Evolutionary conservation across 2,797 vertebrate species (phyloP).

Genomic region (Pitangus sulphuratus): DNA sequence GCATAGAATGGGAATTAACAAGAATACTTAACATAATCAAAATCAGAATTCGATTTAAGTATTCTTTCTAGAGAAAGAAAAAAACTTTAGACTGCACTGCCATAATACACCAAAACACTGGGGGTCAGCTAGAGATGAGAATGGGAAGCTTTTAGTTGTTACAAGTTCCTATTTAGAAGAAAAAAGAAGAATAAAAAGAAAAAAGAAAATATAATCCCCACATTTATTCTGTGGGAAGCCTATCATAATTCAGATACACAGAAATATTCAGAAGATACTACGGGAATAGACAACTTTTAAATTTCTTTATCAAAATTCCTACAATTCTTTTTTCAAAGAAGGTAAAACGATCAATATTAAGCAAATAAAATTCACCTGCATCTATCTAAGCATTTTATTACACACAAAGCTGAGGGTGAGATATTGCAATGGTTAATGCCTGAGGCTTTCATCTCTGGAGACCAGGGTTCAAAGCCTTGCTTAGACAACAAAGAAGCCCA

Average conservation of each 20-base stretch:
- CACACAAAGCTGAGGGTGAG: background rate
- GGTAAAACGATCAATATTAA: conserved; percentile 8
- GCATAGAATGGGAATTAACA: background rate
- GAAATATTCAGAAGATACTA: background rate
- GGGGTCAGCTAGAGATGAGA: background rate
- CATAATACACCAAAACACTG: background rate
- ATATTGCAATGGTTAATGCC: background rate
- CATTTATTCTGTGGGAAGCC: background rate
- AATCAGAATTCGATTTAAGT: background rate
- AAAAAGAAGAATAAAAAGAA: too few species aligned
- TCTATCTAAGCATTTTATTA: conserved; percentile 7
- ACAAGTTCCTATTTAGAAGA: background rate
- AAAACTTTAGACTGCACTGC: background rate
- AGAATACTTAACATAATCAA: background rate
- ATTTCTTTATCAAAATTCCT: conserved; percentile 4
- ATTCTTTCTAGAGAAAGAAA: background rate
- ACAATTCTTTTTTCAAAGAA: background rate
- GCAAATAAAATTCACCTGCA: conserved; percentile 6
- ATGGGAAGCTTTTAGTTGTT: background rate
- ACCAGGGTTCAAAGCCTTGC: conserved; percentile 1
- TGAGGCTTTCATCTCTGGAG: background rate
- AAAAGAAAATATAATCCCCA: background rate
- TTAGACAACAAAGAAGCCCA: background rate
- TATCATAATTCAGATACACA: background rate
- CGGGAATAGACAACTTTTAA: background rate